Evolutionary conservation across 2,888 invertebrate genomes (phyloP).

Genomic region (Dicyrtomina minuta): DNA sequence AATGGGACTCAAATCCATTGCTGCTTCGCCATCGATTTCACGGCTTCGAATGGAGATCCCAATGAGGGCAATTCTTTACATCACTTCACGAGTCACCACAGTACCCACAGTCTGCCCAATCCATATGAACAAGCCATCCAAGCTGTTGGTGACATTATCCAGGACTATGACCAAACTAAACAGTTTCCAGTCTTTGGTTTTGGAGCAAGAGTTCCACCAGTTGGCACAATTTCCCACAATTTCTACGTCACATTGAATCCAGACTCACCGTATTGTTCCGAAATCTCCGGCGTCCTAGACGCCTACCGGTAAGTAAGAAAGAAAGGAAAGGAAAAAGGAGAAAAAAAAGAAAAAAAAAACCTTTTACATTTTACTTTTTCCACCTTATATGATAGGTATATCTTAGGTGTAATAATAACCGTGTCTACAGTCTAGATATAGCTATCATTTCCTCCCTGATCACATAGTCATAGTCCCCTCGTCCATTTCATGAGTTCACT

Average conservation of each 20-base stretch:
- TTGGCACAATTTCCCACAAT: constrained; percentile 57
- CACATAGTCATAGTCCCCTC: too few species aligned
- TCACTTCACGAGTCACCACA: constrained; percentile 41
- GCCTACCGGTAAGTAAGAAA: constrained; percentile 53
- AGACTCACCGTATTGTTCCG: constrained; percentile 61
- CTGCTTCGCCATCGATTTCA: constrained; percentile 59
- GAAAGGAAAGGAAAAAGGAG: too few species aligned
- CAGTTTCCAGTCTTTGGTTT: constrained; percentile 59
- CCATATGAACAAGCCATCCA: constrained; percentile 58
- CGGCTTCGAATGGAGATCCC: constrained; percentile 56
- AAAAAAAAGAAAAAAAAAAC: too few species aligned
- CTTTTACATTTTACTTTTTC: not conserved
- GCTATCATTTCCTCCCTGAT: too few species aligned
- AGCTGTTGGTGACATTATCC: constrained; percentile 58
- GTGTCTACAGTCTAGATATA: too few species aligned
- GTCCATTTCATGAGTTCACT: too few species aligned
- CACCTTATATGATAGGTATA: too few species aligned
- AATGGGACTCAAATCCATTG: constrained; percentile 61
- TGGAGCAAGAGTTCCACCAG: constrained; percentile 58
- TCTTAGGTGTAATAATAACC: too few species aligned
- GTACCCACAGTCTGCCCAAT: constrained; percentile 53
- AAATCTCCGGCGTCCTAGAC: constrained; percentile 57
- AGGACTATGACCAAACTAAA: constrained; percentile 61
- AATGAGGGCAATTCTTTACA: constrained; percentile 58
- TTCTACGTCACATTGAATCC: constrained; percentile 61